A percentile compares a stretch with the other conserved stretches of the same genome.
Conservation (phyloP, 2,888 invertebrate species). For the Melangyna quadrimaculata region DNA sequence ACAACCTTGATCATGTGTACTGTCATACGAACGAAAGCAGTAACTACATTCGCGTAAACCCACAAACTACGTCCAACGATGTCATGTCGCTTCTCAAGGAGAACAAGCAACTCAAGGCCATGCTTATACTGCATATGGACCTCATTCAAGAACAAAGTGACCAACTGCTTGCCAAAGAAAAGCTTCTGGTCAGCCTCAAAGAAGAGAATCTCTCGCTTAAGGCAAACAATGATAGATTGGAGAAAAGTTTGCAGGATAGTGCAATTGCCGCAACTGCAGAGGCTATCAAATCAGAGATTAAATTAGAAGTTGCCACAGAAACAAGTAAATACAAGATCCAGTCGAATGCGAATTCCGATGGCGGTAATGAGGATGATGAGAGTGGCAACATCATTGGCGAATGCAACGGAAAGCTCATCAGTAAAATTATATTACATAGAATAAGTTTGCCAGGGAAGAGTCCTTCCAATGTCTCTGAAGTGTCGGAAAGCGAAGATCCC, state of each 20-base stretch:
- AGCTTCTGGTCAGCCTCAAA: conserved; percentile 86
- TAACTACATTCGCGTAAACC: conserved; percentile 75
- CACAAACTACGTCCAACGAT: conserved; percentile 68
- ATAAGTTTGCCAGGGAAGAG: conserved; percentile 72
- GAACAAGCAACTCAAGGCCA: conserved; percentile 84
- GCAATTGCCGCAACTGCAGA: conserved; percentile 72
- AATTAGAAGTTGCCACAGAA: conserved; percentile 80
- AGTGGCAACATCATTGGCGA: conserved; percentile 76
- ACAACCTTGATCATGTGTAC: conserved; percentile 77
- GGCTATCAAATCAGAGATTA: conserved; percentile 75
- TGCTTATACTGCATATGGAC: conserved; percentile 91
- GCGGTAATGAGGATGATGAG: conserved; percentile 21
- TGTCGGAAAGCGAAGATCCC: conserved; percentile 71
- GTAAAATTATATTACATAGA: conserved; percentile 77
- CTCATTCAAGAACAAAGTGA: conserved; percentile 95
- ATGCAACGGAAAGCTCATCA: conserved; percentile 77
- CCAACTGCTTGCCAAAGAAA: conserved; percentile 90
- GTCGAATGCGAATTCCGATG: conserved; percentile 11
- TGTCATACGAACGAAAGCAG: conserved; percentile 76
- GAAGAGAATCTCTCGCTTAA: conserved; percentile 91
- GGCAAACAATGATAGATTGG: conserved; percentile 75
- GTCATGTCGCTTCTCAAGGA: conserved; percentile 78
- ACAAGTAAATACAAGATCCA: conserved; percentile 75
- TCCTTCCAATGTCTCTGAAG: conserved; percentile 64
- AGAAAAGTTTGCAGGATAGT: conserved; percentile 73